A percentile compares a stretch with the other conserved stretches of the same genome.
Conservation (phyloP, 2,113 vertebrate species). For the Otis tarda region DNA sequence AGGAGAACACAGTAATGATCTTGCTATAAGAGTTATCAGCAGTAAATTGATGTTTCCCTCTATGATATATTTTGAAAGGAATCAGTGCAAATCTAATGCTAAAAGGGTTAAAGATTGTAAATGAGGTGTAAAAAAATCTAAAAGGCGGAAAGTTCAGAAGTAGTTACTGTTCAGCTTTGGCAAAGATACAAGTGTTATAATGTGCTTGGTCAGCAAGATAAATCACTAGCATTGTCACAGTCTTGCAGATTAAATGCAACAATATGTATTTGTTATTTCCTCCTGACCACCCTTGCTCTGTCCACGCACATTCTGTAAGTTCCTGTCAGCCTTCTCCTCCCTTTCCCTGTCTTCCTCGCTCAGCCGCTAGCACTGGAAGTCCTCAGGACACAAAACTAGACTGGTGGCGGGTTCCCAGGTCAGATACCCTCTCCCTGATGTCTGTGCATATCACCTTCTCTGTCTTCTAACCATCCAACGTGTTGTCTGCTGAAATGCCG, state of each 20-base stretch:
- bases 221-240: neutral
- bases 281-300: neutral
- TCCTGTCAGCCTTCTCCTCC: neutral
- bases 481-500: neutral
- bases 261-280: neutral
- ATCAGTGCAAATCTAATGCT: neutral
- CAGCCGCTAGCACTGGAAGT: neutral
- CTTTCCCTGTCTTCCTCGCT: neutral
- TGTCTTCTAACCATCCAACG: neutral
- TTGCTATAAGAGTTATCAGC: neutral
- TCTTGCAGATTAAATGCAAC: neutral
- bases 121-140: neutral
- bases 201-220: neutral
- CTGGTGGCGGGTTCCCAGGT: neutral
- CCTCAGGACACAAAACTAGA: neutral
- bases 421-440: neutral
- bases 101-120: neutral
- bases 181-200: neutral
- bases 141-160: neutral
- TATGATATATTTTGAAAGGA: neutral
- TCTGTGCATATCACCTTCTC: neutral
- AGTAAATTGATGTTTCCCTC: neutral
- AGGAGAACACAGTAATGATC: neutral
- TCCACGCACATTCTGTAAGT: accelerated
- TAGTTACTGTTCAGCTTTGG: neutral